Evolutionary conservation across 2,888 invertebrate genomes (phyloP).

Genomic region (Spilarctia lutea): DNA sequence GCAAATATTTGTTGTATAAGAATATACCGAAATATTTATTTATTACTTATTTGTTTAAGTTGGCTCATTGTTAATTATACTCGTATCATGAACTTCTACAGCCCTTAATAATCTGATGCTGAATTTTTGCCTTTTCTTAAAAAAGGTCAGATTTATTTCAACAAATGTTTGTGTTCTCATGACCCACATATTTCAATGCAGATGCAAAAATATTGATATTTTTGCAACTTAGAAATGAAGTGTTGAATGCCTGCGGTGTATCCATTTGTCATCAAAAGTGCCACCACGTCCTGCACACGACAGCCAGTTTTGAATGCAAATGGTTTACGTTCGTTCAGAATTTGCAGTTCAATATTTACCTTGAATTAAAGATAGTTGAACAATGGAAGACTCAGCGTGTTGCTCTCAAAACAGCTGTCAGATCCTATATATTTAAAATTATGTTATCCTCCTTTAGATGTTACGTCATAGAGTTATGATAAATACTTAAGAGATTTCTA

Average conservation of each 20-base stretch:
- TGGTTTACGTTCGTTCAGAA: background rate
- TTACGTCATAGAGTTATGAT: background rate
- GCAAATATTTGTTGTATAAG: too few species aligned
- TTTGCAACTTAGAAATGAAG: background rate
- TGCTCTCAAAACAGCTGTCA: conserved; percentile 40
- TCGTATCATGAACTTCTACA: too few species aligned
- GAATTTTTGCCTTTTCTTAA: too few species aligned
- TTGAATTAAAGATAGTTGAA: conserved; percentile 17
- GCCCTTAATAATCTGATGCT: too few species aligned
- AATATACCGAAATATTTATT: too few species aligned
- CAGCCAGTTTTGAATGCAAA: background rate
- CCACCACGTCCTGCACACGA: background rate
- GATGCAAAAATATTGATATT: background rate
- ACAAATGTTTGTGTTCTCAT: too few species aligned
- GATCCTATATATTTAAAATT: conserved; percentile 9
- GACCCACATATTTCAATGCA: background rate
- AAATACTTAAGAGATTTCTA: background rate
- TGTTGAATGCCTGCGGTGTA: background rate
- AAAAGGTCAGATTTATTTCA: too few species aligned
- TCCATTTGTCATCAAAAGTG: background rate
- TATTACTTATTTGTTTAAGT: too few species aligned
- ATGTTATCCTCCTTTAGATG: background rate
- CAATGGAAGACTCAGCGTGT: conserved; percentile 28
- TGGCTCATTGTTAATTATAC: too few species aligned
- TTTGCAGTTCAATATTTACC: background rate